Conservation (phyloP, 2,113 vertebrate species). For the Tupaia chinensis region DNA sequence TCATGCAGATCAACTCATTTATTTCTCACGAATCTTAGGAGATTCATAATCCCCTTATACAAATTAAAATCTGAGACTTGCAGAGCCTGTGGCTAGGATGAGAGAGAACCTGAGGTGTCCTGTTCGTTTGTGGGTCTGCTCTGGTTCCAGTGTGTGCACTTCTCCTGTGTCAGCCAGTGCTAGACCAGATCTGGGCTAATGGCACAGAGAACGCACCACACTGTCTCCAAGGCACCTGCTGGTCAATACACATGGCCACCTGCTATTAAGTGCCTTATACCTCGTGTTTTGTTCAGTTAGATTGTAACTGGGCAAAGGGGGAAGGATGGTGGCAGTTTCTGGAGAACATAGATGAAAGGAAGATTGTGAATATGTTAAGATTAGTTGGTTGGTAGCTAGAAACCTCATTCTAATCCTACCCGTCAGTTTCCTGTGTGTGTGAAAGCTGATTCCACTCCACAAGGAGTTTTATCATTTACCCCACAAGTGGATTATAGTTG, state of each 20-base stretch:
- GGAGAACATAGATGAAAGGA: no score
- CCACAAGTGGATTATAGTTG: rapidly evolving
- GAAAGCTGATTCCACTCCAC: no score
- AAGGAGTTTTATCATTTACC: neutral
- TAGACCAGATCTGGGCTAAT: neutral
- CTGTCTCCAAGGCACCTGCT: rapidly evolving
- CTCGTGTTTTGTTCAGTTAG: rapidly evolving
- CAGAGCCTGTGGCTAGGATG: no score
- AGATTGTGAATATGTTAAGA: rapidly evolving
- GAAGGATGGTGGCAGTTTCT: no score
- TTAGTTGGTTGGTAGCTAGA: neutral
- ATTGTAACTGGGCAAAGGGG: rapidly evolving
- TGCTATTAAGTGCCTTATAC: rapidly evolving
- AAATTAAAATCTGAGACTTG: neutral
- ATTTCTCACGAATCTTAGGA: neutral
- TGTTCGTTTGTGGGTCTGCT: neutral
- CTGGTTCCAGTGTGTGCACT: no score
- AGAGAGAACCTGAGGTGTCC: neutral
- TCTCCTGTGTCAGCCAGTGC: no score
- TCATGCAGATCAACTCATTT: neutral
- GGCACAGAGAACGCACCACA: rapidly evolving
- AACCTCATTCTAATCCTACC: no score
- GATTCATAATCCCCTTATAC: neutral
- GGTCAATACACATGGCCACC: rapidly evolving
- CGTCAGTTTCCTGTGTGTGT: neutral